These are phyloP conservation scores for Pantherophis alleghaniensis DNA, from an alignment of 2,797 vertebrate genomes.

Conservation along the genomic window DNA sequence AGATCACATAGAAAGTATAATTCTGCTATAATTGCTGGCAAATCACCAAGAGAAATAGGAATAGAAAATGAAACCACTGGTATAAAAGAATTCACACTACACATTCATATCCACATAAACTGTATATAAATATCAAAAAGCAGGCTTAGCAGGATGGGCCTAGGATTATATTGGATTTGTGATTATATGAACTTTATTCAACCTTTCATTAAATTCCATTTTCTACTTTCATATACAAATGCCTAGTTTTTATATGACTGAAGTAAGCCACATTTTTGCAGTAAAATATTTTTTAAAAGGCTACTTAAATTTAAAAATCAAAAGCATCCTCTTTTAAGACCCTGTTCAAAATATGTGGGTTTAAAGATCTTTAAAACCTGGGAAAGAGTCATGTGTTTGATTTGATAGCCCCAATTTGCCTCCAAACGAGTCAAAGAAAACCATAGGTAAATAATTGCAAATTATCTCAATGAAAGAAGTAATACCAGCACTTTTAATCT, in stretches of 20 bases:
- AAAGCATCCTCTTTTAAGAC: background rate
- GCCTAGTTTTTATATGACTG: background rate
- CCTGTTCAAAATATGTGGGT: background rate
- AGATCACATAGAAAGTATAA: accelerated
- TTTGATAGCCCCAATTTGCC: background rate
- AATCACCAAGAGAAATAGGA: background rate
- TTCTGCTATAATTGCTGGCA: background rate
- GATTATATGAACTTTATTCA: background rate
- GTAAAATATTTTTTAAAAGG: background rate
- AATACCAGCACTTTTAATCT: background rate
- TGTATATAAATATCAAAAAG: background rate
- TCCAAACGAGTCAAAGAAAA: background rate
- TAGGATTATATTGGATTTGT: background rate
- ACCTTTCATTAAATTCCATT: background rate
- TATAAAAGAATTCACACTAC: background rate
- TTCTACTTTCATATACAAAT: background rate
- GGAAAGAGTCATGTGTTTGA: background rate
- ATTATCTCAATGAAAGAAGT: background rate
- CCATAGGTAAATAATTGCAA: background rate
- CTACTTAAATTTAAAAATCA: background rate
- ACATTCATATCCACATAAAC: no score
- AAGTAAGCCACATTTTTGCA: background rate
- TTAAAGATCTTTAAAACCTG: background rate
- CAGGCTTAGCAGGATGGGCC: background rate
- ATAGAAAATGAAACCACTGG: background rate